Evolutionary conservation across 2,888 invertebrate species (phyloP).

Genomic region (Parnassius apollo): DNA sequence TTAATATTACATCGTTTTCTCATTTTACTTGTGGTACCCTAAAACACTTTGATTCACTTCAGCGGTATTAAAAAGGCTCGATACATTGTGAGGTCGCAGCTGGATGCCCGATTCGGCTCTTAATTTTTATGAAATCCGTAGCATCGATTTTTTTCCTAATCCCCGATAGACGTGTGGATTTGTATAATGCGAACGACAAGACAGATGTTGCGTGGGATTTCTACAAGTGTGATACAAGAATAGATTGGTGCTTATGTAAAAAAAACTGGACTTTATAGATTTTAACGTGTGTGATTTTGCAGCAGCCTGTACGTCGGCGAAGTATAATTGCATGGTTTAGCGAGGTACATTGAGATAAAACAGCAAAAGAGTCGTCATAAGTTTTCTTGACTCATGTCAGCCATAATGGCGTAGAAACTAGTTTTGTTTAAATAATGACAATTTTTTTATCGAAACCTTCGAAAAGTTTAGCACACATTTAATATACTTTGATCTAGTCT

Average conservation of each 20-base stretch:
- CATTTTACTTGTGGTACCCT: constrained; percentile 29
- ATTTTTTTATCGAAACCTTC: too few relatives aligned
- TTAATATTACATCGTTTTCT: neutral
- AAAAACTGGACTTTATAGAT: constrained; percentile 1
- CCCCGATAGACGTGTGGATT: constrained; percentile 53
- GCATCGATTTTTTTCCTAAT: constrained; percentile 52
- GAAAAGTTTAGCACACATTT: too few relatives aligned
- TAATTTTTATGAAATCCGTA: constrained; percentile 56
- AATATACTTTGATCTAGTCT: too few relatives aligned
- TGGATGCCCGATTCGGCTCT: constrained; percentile 54
- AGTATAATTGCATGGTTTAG: too few relatives aligned
- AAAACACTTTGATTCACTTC: constrained; percentile 36
- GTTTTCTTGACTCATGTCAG: too few relatives aligned
- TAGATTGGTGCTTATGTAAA: constrained; percentile 26
- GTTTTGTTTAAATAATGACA: too few relatives aligned
- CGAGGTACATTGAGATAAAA: too few relatives aligned
- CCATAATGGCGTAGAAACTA: too few relatives aligned
- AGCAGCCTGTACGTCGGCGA: too few relatives aligned
- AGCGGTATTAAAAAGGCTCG: constrained; percentile 47
- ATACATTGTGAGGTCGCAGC: constrained; percentile 56
- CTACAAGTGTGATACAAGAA: constrained; percentile 19
- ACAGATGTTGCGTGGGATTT: constrained; percentile 43
- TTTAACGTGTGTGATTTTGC: too few relatives aligned
- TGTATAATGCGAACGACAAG: constrained; percentile 42
- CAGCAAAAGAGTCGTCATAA: too few relatives aligned